A percentile compares a stretch with the other conserved stretches of the same genome.
phyloP scores from a whole-genome alignment of 2,113 vertebrate genomes.

The Nothocercus nigrocapillus region DNA sequence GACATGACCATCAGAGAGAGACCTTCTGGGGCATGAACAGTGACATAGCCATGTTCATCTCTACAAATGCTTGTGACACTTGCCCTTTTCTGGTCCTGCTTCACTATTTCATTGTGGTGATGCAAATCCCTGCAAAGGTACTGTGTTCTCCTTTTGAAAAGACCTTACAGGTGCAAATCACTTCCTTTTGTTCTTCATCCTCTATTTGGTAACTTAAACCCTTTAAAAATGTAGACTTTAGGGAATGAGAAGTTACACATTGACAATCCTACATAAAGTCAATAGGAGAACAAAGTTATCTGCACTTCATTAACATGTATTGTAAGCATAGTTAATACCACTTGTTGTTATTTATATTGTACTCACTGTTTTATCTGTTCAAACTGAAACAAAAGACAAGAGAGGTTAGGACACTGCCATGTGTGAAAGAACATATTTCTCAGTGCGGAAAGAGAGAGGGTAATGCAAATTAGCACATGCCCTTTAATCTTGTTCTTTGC shows the following conservation, averaged over 20 bases:
- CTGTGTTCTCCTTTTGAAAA: background rate
- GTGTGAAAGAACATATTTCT: background rate
- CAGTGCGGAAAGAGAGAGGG: background rate
- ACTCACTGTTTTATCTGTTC: background rate
- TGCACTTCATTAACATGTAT: background rate
- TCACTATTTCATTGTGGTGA: background rate
- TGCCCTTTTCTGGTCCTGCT: background rate
- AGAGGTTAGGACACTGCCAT: background rate
- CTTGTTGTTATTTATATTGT: slow-evolving; percentile 3
- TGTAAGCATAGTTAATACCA: background rate
- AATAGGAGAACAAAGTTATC: background rate
- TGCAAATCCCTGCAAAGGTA: background rate
- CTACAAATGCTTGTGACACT: background rate
- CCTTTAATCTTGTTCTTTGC: background rate
- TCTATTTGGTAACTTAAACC: background rate
- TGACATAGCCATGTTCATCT: background rate
- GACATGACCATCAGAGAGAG: background rate
- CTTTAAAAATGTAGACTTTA: background rate
- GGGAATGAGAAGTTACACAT: background rate
- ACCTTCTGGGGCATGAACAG: background rate
- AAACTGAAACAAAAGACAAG: slow-evolving; percentile 10
- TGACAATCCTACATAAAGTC: background rate
- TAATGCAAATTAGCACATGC: background rate
- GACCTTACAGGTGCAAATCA: background rate
- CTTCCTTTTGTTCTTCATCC: background rate